phyloP scores from a whole-genome alignment of 2,113 vertebrate species.

The Sapajus apella region DNA sequence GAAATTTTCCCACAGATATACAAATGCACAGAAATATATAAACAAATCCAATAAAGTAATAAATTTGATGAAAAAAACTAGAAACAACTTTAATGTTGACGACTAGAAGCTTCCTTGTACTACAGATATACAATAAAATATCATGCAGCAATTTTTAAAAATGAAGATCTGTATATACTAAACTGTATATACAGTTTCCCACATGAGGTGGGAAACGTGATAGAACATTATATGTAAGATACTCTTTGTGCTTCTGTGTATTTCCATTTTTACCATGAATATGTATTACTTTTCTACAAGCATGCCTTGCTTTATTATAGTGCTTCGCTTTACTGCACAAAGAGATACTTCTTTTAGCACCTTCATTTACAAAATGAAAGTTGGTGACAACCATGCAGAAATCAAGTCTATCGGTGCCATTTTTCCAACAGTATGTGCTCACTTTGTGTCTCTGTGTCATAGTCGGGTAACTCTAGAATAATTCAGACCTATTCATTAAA shows the following conservation, averaged over 20 bases:
- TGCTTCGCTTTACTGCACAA: not conserved
- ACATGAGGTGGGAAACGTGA: not conserved
- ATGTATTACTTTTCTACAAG: not conserved
- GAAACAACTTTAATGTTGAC: not conserved
- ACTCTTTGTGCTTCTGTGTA: not conserved
- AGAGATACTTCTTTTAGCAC: not conserved
- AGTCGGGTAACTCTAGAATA: not conserved
- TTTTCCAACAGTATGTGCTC: not conserved
- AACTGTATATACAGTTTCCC: not conserved
- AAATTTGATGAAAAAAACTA: not conserved
- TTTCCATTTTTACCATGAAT: slow-evolving; percentile 5
- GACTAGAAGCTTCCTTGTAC: not conserved
- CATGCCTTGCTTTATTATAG: not conserved
- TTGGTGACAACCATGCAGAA: not conserved
- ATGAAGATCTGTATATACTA: not conserved
- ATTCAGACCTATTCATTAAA: not conserved
- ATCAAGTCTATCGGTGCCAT: not conserved
- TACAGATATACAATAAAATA: not conserved
- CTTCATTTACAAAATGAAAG: not conserved
- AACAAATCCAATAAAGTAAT: slow-evolving; percentile 21
- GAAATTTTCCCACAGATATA: not conserved
- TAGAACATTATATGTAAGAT: not conserved
- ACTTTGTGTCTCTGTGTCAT: not conserved
- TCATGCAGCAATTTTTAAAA: not conserved
- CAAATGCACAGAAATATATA: not conserved